These are phyloP conservation scores for Metridium senile DNA, from an alignment of 92 coral and sea anemone species.

Conservation along the genomic window DNA sequence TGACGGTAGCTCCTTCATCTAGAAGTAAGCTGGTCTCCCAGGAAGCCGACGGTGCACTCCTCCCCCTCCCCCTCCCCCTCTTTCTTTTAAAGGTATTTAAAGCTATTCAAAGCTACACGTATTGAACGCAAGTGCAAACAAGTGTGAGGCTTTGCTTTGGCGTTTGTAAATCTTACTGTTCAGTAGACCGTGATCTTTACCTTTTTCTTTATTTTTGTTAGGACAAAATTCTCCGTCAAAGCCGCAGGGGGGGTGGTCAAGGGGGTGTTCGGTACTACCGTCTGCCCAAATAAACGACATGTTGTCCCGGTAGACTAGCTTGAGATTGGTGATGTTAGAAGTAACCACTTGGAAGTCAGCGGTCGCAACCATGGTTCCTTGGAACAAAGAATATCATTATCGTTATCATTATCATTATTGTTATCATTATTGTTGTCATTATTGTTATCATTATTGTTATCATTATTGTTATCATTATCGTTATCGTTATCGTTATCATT, in stretches of 20 bases:
- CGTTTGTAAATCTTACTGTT: no score
- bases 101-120: no score
- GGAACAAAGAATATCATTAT: not conserved
- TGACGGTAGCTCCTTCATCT: no score
- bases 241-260: slow-evolving; percentile 84
- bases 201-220: not conserved
- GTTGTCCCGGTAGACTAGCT: slow-evolving; percentile 43
- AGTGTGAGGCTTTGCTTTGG: no score
- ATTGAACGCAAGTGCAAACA: no score
- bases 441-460: not conserved
- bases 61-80: no score
- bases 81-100: no score
- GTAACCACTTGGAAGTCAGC: slow-evolving; percentile 65
- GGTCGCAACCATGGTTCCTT: slow-evolving; percentile 27
- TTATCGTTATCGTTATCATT: no score
- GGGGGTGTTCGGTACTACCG: slow-evolving; percentile 55
- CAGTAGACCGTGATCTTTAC: no score
- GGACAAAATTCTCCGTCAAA: slow-evolving; percentile 72
- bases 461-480: no score
- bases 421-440: not conserved
- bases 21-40: no score
- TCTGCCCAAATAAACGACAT: slow-evolving; percentile 69
- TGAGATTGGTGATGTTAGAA: slow-evolving; percentile 35
- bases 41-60: no score
- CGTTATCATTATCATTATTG: not conserved